Evolutionary conservation across 2,888 invertebrate genomes (phyloP), one percentile per base, ranked within the genome.

Genomic region (Bombylius major): DNA sequence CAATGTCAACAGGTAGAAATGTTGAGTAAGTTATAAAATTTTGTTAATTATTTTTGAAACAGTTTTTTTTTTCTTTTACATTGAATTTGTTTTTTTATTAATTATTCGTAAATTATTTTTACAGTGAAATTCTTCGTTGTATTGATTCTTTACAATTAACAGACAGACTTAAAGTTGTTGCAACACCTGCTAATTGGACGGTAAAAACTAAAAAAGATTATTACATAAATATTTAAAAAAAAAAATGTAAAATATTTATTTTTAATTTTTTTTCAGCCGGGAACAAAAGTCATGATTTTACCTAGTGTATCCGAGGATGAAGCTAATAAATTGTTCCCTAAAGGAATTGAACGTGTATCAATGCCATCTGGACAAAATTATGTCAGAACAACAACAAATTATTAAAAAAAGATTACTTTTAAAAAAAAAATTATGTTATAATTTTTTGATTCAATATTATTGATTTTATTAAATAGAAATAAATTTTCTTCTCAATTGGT

Each of bases 101-200:
- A 36, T 39, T 14, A 53, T 12, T 31, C 23, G 54, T 54, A 55
- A 58, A 51, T 58, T 52, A 77, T 77, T 47, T 54, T 57, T 59
- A 1, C 51, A 91, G 90, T 75, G 92, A 93, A 77, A 85, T 93
- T 59, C 74, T 93, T 33, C 80, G 92, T 57, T 85, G 86, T 33
- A 80, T 92, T 60, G 91, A 92, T 69, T 89, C 90, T 0, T 77
- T 92, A 48, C 89, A 90, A 71, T 75, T 93, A 61, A 86, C 85
- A 2, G 83, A 83, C 61, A 78, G 76, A 56, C 74, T 80, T 55
- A 83, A 85, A 63, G 77, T 86, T 58, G 79, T 89, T 56, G 92
- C 90, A 9, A 93, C 92, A 5, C 92, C 92, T 31, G 91, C 84
- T 33, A 86, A 90, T 70, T 93, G 93, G 92, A 79, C 81, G 74